Evolutionary conservation across 1,140 invertebrate genomes (phyloP), one percentile per base, ranked within the genome.

Genomic region (Caenorhabditis briggsae): DNA sequence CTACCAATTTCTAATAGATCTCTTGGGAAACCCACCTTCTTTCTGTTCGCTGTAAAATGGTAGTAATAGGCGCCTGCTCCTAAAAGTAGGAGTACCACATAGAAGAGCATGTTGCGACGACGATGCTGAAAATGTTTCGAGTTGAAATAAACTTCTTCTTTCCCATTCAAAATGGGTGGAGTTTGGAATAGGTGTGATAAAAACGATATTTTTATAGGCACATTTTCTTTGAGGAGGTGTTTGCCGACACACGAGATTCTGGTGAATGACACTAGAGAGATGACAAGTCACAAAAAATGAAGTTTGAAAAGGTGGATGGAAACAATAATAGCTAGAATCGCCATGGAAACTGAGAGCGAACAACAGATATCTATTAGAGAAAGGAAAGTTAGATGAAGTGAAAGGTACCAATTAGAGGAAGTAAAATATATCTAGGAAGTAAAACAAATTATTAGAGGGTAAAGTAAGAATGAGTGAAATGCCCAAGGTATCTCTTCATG

Each of bases 151-250:
- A n/a, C 9, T 25, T 11, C 3, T 43, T 14, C 11, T 14, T 43
- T 23, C 33, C 33, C 41, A 12, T 14, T 16, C 5, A 50, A 46
- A 12, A 14, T n/a, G 20, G 70, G 70, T 78, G 70, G 70, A 78
- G 70, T 78, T n/a, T 20, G 18, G 14, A 46, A n/a, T 8, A 78
- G 70, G 70, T 78, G 70, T 78, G 70, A 78, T 78, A 78, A 78
- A 78, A 78, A 78, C 43, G 8, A 33, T 33, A 20, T 11, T 78
- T 78, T 78, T 78, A 78, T 78, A 50, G 70, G 46, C 70, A 78
- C 43, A 20, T 78, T 78, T 48, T 48, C 43, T 78, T 78, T 50
- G 70, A 48, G 43, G 33, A 46, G 41, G 65, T 48, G 23, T 46
- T 74, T 74, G 65, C 65, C 65, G 65, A 74, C 43, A 48, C 20